A percentile compares a stretch with the other conserved stretches of the same genome.
Conservation (phyloP, 2,113 vertebrate genomes). For the Centropristis striata region DNA sequence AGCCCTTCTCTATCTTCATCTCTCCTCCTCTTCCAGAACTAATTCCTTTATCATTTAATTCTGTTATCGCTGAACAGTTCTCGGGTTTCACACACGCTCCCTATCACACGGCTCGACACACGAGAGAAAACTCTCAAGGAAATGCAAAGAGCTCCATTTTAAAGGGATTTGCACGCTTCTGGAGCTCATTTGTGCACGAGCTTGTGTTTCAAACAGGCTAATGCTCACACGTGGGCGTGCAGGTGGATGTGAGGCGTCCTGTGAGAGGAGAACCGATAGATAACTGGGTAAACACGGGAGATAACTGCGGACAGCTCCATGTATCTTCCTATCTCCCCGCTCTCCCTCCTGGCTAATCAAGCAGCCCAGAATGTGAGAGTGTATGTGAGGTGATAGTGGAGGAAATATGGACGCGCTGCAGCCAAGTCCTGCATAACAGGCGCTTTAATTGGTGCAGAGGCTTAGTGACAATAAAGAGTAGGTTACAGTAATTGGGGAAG, state of each 20-base stretch:
- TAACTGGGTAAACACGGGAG: conserved; percentile 3
- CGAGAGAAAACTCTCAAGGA: conserved; percentile 38
- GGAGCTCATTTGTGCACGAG: background rate
- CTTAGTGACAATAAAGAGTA: conserved; percentile 33
- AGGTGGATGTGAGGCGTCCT: conserved; percentile 16
- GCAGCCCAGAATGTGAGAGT: conserved; percentile 10
- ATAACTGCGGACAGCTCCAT: background rate
- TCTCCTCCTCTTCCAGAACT: conserved; percentile 54
- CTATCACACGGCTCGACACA: conserved; percentile 13
- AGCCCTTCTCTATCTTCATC: conserved; percentile 53
- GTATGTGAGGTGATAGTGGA: background rate
- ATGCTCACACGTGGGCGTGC: background rate
- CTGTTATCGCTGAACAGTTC: conserved; percentile 56
- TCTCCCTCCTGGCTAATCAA: conserved; percentile 15
- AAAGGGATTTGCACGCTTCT: conserved; percentile 35
- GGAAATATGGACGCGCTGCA: conserved; percentile 8
- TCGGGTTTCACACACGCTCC: background rate
- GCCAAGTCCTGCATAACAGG: conserved; percentile 15
- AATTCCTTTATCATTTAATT: conserved; percentile 72
- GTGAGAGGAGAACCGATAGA: background rate
- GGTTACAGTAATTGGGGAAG: conserved; percentile 31
- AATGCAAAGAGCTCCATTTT: conserved; percentile 29
- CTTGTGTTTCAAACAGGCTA: background rate
- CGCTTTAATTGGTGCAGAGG: conserved; percentile 41
- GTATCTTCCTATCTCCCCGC: background rate